Evolutionary conservation across 2,797 vertebrate species (phyloP).

Genomic region (Chelon auratus): DNA sequence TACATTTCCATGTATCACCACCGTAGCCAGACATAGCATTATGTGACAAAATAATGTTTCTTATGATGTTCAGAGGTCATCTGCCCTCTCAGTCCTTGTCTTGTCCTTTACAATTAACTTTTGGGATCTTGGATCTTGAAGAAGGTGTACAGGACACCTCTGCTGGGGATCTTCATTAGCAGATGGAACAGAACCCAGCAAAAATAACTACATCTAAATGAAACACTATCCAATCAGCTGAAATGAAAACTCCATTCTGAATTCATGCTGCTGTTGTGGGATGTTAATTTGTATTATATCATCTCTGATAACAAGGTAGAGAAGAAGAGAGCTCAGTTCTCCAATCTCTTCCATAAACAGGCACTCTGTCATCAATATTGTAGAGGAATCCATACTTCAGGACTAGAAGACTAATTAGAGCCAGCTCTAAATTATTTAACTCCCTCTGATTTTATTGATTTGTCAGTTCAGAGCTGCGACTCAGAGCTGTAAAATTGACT

Average conservation of each 20-base stretch:
- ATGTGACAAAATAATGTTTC: too few species aligned
- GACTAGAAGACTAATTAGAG: slow-evolving; percentile 99
- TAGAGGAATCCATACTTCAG: slow-evolving; percentile 95
- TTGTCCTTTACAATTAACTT: too few species aligned
- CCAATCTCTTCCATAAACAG: slow-evolving; percentile 84
- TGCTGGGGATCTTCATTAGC: too few species aligned
- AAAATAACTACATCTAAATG: background rate
- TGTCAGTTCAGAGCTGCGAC: slow-evolving; percentile 93
- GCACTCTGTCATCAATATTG: slow-evolving; percentile 95
- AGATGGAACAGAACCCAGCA: too few species aligned
- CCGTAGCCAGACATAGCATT: too few species aligned
- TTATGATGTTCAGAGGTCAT: too few species aligned
- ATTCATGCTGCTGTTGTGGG: slow-evolving; percentile 2
- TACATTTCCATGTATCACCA: too few species aligned
- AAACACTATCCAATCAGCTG: background rate
- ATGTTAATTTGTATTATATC: slow-evolving; percentile 50
- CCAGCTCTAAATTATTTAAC: slow-evolving; percentile 99
- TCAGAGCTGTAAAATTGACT: slow-evolving; percentile 98
- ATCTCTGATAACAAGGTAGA: slow-evolving; percentile 55
- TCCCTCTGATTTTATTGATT: slow-evolving; percentile 99
- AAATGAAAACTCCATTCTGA: slow-evolving; percentile 27
- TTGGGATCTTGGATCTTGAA: too few species aligned
- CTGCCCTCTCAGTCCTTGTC: too few species aligned
- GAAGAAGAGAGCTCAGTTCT: slow-evolving; percentile 68
- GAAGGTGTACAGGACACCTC: too few species aligned